Evolutionary conservation across 2,888 invertebrate genomes (phyloP), one percentile per base, ranked within the genome.

Genomic region (Lamellibrachia columna): DNA sequence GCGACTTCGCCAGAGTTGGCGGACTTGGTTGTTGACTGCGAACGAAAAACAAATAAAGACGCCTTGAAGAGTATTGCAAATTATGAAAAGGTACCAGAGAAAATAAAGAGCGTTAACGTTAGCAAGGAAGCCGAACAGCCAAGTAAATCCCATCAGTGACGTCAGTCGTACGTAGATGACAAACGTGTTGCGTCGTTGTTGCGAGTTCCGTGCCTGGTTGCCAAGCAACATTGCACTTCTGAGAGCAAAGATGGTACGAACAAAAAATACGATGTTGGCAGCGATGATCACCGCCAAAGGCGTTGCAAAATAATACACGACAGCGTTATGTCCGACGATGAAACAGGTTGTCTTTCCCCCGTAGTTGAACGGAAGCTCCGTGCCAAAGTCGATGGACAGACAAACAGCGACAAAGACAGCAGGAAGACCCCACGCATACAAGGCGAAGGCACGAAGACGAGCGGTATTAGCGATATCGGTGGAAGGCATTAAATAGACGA

Each of bases 61-160:
- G 15, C 92, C 92, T 28, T 91, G 92, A 40, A 53, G 53, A 11
- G 92, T 53, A n/a, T 91, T 91, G 53, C 92, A 91, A 9, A 91
- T 28, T 15, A 91, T 91, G 92, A 91, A 91, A 91, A 22, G 22
- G 52, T 53, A 55, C 92, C 92, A 91, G 52, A 53, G 55, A 15
- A 53, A 91, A 28, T 40, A 15, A 22, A 91, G 92, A 8, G 40
- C 53, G n/a, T 53, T 15, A 53, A 91, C 53, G 92, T 91, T 91
- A 53, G 92, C 92, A 9, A 91, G 92, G 53, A 91, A 58, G 15
- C 92, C 92, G n/a, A 91, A 91, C 53, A 91, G 11, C 92, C 92
- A 91, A 9, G 92, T 91, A 22, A 91, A 55, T 9, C 92, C 92
- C 92, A 91, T 91, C n/a, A 91, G 22, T 91, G 55, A 53, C 40